Evolutionary conservation across 2,797 vertebrate species (phyloP).

Genomic region (Intellagama lesueurii): DNA sequence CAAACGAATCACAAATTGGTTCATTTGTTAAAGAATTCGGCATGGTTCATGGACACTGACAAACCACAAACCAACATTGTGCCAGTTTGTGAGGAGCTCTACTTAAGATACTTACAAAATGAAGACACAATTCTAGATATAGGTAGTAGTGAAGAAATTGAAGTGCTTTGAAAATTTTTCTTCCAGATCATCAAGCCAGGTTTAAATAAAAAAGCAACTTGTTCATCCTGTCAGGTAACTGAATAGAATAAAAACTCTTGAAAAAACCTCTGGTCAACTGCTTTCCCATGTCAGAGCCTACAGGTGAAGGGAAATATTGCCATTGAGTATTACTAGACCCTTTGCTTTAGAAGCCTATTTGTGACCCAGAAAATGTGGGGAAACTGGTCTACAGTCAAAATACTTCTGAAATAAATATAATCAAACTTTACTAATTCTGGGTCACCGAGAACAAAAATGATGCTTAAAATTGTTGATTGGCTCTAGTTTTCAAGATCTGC

Average conservation of each 20-base stretch:
- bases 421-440: too few species aligned
- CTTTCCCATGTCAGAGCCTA: neutral
- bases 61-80: too few species aligned
- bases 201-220: neutral
- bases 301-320: neutral
- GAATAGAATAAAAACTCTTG: neutral
- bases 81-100: too few species aligned
- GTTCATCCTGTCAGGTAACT: neutral
- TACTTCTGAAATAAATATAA: too few species aligned
- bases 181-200: neutral
- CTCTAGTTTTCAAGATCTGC: too few species aligned
- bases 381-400: too few species aligned
- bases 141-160: neutral
- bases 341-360: neutral
- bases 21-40: too few species aligned
- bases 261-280: neutral
- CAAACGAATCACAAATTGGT: too few species aligned
- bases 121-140: neutral
- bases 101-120: neutral
- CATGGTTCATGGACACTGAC: too few species aligned
- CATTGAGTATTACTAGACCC: neutral
- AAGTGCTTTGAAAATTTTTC: neutral
- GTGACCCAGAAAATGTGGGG: too few species aligned
- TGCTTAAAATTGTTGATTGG: too few species aligned
- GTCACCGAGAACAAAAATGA: too few species aligned